A percentile compares a stretch with the other conserved stretches of the same genome.
Evolutionary conservation across 35 echinoderm and acorn worm species (phyloP).

Genomic region (Lytechinus pictus): DNA sequence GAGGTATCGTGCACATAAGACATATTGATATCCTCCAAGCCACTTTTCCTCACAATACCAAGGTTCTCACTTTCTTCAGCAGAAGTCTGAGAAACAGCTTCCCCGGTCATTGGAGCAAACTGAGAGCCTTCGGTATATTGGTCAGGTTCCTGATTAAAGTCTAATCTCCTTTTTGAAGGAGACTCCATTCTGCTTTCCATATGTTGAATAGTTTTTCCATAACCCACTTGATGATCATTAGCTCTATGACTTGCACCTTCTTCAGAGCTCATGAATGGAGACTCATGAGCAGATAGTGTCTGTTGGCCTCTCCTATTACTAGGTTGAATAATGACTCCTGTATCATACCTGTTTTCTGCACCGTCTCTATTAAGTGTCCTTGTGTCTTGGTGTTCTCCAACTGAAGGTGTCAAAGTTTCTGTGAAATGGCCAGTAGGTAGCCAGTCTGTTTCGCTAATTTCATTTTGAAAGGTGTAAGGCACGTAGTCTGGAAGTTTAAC

Average conservation of each 20-base stretch:
- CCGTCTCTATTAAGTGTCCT: neutral
- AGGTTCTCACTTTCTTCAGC: constrained; percentile 2
- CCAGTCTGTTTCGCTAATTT: neutral
- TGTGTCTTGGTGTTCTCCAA: neutral
- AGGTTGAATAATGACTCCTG: neutral
- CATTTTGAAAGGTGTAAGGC: constrained; percentile 31
- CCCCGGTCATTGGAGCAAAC: neutral
- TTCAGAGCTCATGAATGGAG: neutral
- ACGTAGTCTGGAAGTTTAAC: constrained; percentile 59
- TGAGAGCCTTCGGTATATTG: neutral
- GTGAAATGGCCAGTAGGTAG: neutral
- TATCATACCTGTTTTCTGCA: neutral
- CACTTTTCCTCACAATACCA: neutral
- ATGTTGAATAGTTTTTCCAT: neutral
- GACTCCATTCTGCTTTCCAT: neutral
- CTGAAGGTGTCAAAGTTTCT: neutral
- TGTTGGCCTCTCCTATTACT: neutral
- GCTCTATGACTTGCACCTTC: neutral
- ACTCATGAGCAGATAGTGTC: neutral
- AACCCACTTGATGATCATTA: neutral
- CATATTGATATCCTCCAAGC: neutral
- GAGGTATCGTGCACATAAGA: neutral
- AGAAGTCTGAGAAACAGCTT: constrained; percentile 9
- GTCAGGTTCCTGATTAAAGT: neutral
- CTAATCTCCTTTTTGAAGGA: neutral